These are phyloP conservation scores for Philopotamus ludificatus DNA, from an alignment of 1,140 invertebrate genomes.

Conservation along the genomic window DNA sequence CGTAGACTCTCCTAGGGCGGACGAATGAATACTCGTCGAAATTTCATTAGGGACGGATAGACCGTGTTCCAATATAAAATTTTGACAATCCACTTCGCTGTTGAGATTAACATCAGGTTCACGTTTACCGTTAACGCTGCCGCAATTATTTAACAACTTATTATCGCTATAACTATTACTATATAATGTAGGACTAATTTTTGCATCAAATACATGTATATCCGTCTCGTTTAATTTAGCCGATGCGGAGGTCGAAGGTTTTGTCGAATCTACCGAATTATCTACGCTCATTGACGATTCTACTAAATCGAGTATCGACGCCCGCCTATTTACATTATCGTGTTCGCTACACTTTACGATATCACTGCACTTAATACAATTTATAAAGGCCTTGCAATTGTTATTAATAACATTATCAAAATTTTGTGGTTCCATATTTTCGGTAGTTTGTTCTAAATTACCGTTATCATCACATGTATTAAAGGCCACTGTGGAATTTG, in stretches of 20 bases:
- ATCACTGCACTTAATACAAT: not conserved
- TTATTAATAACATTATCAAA: not conserved
- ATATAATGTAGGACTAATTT: not conserved
- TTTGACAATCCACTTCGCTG: conserved; percentile 4
- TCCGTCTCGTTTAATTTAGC: not conserved
- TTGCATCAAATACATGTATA: not conserved
- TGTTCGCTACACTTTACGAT: not conserved
- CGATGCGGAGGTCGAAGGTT: conserved; percentile 1
- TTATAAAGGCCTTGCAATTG: not conserved
- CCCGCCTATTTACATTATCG: not conserved
- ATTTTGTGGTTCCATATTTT: not conserved
- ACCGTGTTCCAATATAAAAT: conserved; percentile 4
- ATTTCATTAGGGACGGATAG: conserved; percentile 16
- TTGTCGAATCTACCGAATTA: not conserved
- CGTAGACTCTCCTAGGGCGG: not conserved
- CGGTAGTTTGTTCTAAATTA: conserved; percentile 9
- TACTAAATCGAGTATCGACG: not conserved
- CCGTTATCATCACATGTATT: conserved; percentile 22
- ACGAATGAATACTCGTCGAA: not conserved
- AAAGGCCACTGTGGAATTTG: conserved; percentile 1
- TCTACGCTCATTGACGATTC: not conserved
- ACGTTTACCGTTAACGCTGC: too few relatives aligned
- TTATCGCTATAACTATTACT: not conserved
- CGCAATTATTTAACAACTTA: not conserved
- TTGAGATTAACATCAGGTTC: conserved; percentile 1